phyloP scores from a whole-genome alignment of 2,888 invertebrate species.

The Drosophila anomalata region DNA sequence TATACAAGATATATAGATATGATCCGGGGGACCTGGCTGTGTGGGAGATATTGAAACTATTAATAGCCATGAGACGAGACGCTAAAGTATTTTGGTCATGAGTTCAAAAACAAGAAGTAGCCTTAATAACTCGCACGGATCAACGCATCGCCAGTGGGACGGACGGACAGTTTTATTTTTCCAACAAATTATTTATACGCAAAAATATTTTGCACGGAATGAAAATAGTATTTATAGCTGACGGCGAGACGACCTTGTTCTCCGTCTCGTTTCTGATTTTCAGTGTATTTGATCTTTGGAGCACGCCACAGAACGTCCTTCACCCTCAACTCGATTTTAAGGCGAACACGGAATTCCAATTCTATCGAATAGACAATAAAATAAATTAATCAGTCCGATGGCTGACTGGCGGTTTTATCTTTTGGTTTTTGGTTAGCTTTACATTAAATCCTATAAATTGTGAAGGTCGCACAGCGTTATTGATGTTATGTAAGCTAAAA shows the following conservation, averaged over 20 bases:
- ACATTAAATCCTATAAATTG: background rate
- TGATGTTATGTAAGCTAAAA: conserved; percentile 7
- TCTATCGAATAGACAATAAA: conserved; percentile 40
- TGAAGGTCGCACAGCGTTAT: conserved; percentile 20
- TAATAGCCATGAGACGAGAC: conserved; percentile 74
- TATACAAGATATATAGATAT: background rate
- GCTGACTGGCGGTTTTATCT: background rate
- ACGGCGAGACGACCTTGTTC: conserved; percentile 72
- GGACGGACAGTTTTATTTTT: conserved; percentile 68
- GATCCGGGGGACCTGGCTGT: conserved; percentile 11
- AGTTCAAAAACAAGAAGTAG: conserved; percentile 49
- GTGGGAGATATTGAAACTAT: conserved; percentile 56
- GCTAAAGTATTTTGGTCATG: conserved; percentile 75
- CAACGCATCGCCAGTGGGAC: conserved; percentile 37
- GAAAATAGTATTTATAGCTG: conserved; percentile 62
- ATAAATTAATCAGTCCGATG: conserved; percentile 33
- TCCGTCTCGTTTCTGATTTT: conserved; percentile 16
- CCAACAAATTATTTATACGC: conserved; percentile 71
- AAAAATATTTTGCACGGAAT: conserved; percentile 64
- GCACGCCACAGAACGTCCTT: conserved; percentile 73
- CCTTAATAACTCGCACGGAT: conserved; percentile 10
- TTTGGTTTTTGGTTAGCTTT: background rate
- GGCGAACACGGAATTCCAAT: conserved; percentile 53
- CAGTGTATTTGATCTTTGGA: conserved; percentile 49
- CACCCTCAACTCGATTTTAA: conserved; percentile 70